These are phyloP conservation scores for Teinopalpus imperialis DNA, from an alignment of 2,888 invertebrate species.

Conservation along the genomic window DNA sequence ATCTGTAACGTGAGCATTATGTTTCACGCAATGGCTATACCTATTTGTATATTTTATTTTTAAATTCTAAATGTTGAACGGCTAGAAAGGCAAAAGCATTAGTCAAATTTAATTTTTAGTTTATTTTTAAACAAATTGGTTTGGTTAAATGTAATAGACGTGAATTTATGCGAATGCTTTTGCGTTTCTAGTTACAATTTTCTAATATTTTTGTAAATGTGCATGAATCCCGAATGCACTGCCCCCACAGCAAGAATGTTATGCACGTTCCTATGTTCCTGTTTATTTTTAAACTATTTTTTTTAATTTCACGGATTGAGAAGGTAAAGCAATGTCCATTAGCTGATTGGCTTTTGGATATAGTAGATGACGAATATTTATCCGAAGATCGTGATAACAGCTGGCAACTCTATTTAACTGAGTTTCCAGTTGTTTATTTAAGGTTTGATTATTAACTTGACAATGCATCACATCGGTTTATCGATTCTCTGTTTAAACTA, in stretches of 20 bases:
- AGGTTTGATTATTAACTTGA: too few species aligned
- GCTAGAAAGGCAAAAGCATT: slow-evolving; percentile 18
- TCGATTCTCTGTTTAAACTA: too few species aligned
- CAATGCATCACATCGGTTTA: too few species aligned
- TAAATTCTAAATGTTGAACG: slow-evolving; percentile 37
- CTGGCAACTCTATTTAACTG: slow-evolving; percentile 3
- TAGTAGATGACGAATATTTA: slow-evolving; percentile 40
- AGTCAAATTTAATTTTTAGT: slow-evolving; percentile 3
- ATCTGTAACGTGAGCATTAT: slow-evolving; percentile 28
- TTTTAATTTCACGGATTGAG: slow-evolving; percentile 55
- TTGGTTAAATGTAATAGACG: slow-evolving; percentile 7
- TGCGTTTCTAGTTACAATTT: slow-evolving; percentile 42
- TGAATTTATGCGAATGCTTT: slow-evolving; percentile 7
- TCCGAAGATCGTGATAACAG: slow-evolving; percentile 17
- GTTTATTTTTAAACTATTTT: slow-evolving; percentile 48
- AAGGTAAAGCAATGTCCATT: slow-evolving; percentile 69
- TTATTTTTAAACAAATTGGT: slow-evolving; percentile 12
- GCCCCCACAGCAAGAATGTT: slow-evolving; percentile 71
- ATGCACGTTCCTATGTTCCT: slow-evolving; percentile 66
- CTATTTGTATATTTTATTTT: slow-evolving; percentile 39
- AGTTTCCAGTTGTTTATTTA: too few species aligned
- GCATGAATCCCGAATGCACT: slow-evolving; percentile 79
- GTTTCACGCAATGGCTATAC: slow-evolving; percentile 37
- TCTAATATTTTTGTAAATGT: slow-evolving; percentile 60
- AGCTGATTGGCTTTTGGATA: slow-evolving; percentile 62